A percentile compares a stretch with the other conserved stretches of the same genome.
Evolutionary conservation across 2,888 invertebrate species (phyloP).

Genomic region (Acleris sparsana): DNA sequence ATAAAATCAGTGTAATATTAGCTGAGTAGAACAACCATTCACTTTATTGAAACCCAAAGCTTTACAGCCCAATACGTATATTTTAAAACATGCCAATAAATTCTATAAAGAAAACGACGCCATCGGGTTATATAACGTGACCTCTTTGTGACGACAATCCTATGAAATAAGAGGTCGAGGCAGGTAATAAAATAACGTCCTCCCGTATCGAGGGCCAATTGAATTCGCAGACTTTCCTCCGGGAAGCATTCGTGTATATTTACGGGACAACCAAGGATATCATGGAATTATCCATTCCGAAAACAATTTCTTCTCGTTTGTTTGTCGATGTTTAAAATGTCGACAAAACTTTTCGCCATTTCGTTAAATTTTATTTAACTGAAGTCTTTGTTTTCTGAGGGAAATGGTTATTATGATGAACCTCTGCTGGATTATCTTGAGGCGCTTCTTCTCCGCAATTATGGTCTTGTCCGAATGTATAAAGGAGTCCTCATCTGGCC

Average conservation of each 20-base stretch:
- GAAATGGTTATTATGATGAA: too few relatives aligned
- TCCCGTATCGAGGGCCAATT: slow-evolving; percentile 31
- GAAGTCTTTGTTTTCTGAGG: too few relatives aligned
- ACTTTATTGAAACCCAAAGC: not conserved
- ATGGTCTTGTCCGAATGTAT: too few relatives aligned
- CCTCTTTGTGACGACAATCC: slow-evolving; percentile 28
- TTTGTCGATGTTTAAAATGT: not conserved
- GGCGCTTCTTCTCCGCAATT: too few relatives aligned
- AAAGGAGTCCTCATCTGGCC: too few relatives aligned
- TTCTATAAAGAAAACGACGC: slow-evolving; percentile 24
- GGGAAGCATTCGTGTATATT: slow-evolving; percentile 10
- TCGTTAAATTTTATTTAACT: not conserved
- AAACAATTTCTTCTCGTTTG: not conserved
- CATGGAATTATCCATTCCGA: slow-evolving; percentile 20
- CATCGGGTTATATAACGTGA: slow-evolving; percentile 25
- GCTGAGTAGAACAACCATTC: too few relatives aligned
- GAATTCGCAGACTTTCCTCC: slow-evolving; percentile 33
- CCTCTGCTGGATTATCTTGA: too few relatives aligned
- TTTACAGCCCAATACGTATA: not conserved
- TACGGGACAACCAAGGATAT: slow-evolving; percentile 29
- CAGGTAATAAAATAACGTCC: slow-evolving; percentile 36
- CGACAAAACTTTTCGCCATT: not conserved
- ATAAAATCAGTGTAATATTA: too few relatives aligned
- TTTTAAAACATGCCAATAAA: slow-evolving; percentile 27
- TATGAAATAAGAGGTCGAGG: slow-evolving; percentile 36